A percentile compares a stretch with the other conserved stretches of the same genome.
phyloP scores from a whole-genome alignment of 1,140 invertebrate genomes.

The Matsumurasca onukii region DNA sequence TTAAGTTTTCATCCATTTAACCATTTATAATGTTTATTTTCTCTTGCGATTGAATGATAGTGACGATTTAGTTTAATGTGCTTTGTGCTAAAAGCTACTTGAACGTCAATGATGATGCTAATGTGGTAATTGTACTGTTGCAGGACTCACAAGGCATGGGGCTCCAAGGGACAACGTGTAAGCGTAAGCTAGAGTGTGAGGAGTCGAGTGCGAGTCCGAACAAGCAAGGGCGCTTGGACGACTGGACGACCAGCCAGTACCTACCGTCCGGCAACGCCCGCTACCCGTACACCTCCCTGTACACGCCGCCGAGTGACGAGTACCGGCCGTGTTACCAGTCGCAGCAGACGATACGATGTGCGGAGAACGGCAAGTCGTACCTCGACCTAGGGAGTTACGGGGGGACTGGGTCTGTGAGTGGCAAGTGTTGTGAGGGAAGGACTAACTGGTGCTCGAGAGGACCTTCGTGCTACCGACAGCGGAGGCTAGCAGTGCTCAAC shows the following conservation, averaged over 20 bases:
- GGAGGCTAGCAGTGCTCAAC: constrained; percentile 85
- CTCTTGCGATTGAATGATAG: no score
- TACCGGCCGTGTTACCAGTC: constrained; percentile 42
- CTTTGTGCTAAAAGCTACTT: no score
- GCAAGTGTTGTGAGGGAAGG: constrained; percentile 68
- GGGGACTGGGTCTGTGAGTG: constrained; percentile 46
- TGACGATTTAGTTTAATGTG: no score
- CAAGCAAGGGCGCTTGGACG: constrained; percentile 50
- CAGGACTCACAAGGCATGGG: constrained; percentile 76
- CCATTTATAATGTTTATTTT: no score
- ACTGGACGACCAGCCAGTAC: constrained; percentile 53
- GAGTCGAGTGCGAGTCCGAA: constrained; percentile 52
- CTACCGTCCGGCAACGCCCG: constrained; percentile 40
- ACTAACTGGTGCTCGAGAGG: constrained; percentile 57
- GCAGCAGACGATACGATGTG: constrained; percentile 80
- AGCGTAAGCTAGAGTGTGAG: constrained; percentile 62
- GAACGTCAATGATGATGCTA: not conserved
- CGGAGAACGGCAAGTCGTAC: constrained; percentile 89
- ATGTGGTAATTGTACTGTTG: constrained; percentile 43
- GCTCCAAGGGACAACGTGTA: constrained; percentile 70
- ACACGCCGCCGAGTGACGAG: not conserved
- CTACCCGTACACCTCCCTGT: constrained; percentile 29
- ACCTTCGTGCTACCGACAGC: constrained; percentile 71
- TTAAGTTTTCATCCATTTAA: no score
- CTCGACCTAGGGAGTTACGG: constrained; percentile 75